A percentile compares a stretch with the other conserved stretches of the same genome.
Evolutionary conservation across 1,140 invertebrate genomes (phyloP).

Genomic region (Gerris buenoi): DNA sequence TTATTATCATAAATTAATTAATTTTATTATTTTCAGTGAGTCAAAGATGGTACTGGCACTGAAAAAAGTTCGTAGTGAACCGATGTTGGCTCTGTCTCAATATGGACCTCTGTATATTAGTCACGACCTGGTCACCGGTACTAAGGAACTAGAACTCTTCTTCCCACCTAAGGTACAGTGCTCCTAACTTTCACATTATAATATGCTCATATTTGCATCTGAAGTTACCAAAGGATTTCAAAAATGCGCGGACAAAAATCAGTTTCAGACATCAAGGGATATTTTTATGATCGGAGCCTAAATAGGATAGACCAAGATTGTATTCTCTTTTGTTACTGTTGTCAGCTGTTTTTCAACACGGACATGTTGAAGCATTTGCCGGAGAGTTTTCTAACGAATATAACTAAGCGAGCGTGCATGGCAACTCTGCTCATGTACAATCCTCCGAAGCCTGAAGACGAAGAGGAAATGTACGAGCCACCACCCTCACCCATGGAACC

Average conservation of each 20-base stretch:
- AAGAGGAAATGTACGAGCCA: background rate
- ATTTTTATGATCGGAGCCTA: no score
- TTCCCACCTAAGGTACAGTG: conserved; percentile 16
- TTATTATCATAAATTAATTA: no score
- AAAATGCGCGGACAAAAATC: no score
- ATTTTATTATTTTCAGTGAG: conserved; percentile 18
- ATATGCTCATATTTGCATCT: no score
- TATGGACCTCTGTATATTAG: conserved; percentile 24
- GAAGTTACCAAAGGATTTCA: no score
- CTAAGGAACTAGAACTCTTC: conserved; percentile 21
- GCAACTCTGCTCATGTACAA: conserved; percentile 8
- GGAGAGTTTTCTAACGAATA: conserved; percentile 4
- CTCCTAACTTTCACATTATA: no score
- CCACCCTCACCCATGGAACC: background rate
- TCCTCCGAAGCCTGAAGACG: background rate
- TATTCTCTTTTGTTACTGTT: no score
- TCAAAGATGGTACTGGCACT: conserved; percentile 23
- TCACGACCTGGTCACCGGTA: conserved; percentile 20
- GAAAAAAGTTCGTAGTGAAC: conserved; percentile 20
- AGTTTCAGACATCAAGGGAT: no score
- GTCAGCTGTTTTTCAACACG: conserved; percentile 13
- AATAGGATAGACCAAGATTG: no score
- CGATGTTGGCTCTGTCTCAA: conserved; percentile 21
- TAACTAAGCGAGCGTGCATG: conserved; percentile 9
- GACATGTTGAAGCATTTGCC: conserved; percentile 5